phyloP scores from a whole-genome alignment of 2,113 vertebrate species.

The Rhynchomys soricoides region DNA sequence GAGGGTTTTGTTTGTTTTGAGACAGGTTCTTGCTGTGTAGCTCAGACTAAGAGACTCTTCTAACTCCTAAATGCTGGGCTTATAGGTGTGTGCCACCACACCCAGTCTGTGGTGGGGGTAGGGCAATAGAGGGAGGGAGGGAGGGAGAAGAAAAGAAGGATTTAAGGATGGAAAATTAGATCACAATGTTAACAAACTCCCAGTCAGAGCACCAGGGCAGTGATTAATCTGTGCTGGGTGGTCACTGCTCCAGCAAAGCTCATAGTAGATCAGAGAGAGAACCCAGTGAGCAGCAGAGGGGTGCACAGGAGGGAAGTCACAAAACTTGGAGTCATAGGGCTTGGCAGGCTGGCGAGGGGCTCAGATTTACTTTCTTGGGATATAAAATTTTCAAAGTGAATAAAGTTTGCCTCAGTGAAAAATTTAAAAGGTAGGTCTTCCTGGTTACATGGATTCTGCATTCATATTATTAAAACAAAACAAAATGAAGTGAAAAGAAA shows the following conservation, averaged over 20 bases:
- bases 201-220: neutral
- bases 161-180: slow-evolving; percentile 15
- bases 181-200: neutral
- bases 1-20: neutral
- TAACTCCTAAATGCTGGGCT: neutral
- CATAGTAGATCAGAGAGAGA: neutral
- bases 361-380: neutral
- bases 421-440: neutral
- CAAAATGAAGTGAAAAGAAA: neutral
- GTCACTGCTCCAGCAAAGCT: neutral
- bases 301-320: neutral
- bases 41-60: neutral
- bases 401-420: neutral
- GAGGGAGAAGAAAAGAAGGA: neutral
- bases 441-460: neutral
- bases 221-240: neutral
- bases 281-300: neutral
- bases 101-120: neutral
- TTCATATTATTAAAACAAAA: neutral
- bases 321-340: neutral
- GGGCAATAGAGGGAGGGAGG: neutral
- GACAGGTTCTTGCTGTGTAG: neutral
- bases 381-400: neutral
- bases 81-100: neutral
- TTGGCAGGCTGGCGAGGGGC: neutral